phyloP scores from a whole-genome alignment of 1,140 invertebrate genomes.

The Drosophila seguyi region DNA sequence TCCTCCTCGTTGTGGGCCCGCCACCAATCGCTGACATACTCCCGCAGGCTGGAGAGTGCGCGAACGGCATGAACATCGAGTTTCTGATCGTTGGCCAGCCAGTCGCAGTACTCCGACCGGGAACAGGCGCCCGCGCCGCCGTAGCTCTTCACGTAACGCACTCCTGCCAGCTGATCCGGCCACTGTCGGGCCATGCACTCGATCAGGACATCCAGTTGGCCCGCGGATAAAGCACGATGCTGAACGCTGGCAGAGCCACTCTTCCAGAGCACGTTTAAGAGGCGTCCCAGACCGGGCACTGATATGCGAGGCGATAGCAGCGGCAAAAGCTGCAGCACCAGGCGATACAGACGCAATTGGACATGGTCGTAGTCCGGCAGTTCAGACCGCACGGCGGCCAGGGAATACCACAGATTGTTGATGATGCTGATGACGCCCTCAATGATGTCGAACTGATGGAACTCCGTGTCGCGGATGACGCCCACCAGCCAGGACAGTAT shows the following conservation, averaged over 20 bases:
- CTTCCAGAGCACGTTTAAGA: constrained; percentile 77
- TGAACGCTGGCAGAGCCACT: constrained; percentile 40
- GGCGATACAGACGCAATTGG: constrained; percentile 54
- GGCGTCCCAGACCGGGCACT: constrained; percentile 51
- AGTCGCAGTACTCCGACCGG: constrained; percentile 58
- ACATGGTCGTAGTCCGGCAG: constrained; percentile 61
- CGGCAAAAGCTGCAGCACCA: constrained; percentile 64
- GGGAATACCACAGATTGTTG: constrained; percentile 80
- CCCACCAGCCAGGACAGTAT: constrained; percentile 88
- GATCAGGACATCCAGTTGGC: constrained; percentile 62
- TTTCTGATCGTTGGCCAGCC: constrained; percentile 52
- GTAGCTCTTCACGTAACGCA: constrained; percentile 61
- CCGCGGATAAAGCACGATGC: constrained; percentile 38
- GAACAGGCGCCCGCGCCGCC: constrained; percentile 62
- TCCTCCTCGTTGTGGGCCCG: constrained; percentile 12
- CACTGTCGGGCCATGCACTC: constrained; percentile 66
- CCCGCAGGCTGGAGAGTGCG: constrained; percentile 69
- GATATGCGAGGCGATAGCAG: constrained; percentile 71
- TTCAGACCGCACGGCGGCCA: constrained; percentile 61
- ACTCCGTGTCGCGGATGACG: constrained; percentile 69
- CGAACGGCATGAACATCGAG: constrained; percentile 52
- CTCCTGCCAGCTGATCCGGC: constrained; percentile 46
- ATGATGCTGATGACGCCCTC: constrained; percentile 80
- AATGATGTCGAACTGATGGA: constrained; percentile 83
- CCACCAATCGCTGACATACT: constrained; percentile 71